A percentile compares a stretch with the other conserved stretches of the same genome.
Conservation (phyloP, 2,888 invertebrate species). For the Itoplectis maculator region DNA sequence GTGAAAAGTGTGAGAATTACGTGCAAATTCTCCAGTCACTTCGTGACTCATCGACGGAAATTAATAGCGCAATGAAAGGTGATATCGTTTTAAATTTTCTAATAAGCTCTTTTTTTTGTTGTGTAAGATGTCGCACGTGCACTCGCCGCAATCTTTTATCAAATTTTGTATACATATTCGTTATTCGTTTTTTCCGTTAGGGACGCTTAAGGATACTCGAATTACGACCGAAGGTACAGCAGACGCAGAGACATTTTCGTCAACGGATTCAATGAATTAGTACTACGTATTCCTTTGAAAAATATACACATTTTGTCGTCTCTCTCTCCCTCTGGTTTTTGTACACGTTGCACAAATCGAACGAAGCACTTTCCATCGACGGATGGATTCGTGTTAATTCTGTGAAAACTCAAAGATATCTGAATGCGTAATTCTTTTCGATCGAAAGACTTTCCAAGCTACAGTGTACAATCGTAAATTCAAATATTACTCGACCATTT, state of each 20-base stretch:
- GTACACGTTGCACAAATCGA: constrained; percentile 67
- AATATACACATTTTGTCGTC: constrained; percentile 68
- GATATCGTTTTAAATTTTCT: constrained; percentile 64
- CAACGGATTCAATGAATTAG: constrained; percentile 46
- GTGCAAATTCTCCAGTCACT: constrained; percentile 42
- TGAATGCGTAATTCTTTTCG: constrained; percentile 43
- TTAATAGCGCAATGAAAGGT: constrained; percentile 43
- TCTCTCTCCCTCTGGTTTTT: constrained; percentile 55
- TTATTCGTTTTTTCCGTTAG: constrained; percentile 30
- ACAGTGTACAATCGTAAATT: not conserved
- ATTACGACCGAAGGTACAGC: constrained; percentile 48
- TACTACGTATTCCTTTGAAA: constrained; percentile 63
- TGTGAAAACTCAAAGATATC: constrained; percentile 55
- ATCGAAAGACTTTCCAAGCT: not conserved
- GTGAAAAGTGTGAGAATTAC: constrained; percentile 30
- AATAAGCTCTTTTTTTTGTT: constrained; percentile 71
- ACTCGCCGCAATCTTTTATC: constrained; percentile 43
- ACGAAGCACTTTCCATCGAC: constrained; percentile 59
- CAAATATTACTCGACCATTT: not conserved
- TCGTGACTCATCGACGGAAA: constrained; percentile 40
- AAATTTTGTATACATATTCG: constrained; percentile 31
- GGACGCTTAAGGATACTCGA: constrained; percentile 37
- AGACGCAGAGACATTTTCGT: constrained; percentile 41
- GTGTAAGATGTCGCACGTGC: constrained; percentile 54
- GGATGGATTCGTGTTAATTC: constrained; percentile 59